phyloP scores from a whole-genome alignment of 1,140 invertebrate genomes.

The Frieseomelitta varia region DNA sequence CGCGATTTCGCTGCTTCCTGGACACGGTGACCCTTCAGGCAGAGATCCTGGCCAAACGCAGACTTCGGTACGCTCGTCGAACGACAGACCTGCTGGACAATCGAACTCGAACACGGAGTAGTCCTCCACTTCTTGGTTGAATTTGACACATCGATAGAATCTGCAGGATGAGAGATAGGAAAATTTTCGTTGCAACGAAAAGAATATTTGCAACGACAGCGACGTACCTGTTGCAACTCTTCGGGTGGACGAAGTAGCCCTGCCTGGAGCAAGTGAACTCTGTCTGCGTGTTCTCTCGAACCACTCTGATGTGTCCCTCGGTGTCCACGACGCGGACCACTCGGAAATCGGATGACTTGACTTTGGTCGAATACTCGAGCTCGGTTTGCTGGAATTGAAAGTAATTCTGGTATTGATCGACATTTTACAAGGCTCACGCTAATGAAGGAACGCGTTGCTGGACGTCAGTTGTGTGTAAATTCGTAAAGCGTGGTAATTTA shows the following conservation, averaged over 20 bases:
- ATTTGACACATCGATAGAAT: constrained; percentile 93
- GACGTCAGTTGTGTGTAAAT: background rate
- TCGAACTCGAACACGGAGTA: constrained; percentile 92
- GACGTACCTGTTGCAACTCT: constrained; percentile 86
- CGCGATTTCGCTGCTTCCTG: constrained; percentile 88
- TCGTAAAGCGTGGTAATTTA: background rate
- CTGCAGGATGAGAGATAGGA: constrained; percentile 69
- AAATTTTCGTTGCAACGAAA: background rate
- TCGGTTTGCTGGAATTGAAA: constrained; percentile 61
- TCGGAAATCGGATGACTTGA: constrained; percentile 87
- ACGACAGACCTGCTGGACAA: constrained; percentile 90
- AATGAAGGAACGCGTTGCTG: background rate
- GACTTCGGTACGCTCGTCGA: constrained; percentile 90
- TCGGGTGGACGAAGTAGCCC: constrained; percentile 91
- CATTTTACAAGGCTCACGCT: background rate
- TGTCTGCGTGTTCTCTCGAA: constrained; percentile 88
- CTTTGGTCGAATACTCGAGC: constrained; percentile 80
- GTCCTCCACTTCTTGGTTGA: constrained; percentile 88
- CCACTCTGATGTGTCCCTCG: constrained; percentile 87
- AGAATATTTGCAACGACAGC: background rate
- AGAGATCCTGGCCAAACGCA: constrained; percentile 92
- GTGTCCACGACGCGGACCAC: constrained; percentile 89
- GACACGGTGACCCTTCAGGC: constrained; percentile 87
- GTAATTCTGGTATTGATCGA: background rate
- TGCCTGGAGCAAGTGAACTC: constrained; percentile 89